Evolutionary conservation across 2,797 vertebrate species (phyloP).

Genomic region (Notoglanidium macrostoma): DNA sequence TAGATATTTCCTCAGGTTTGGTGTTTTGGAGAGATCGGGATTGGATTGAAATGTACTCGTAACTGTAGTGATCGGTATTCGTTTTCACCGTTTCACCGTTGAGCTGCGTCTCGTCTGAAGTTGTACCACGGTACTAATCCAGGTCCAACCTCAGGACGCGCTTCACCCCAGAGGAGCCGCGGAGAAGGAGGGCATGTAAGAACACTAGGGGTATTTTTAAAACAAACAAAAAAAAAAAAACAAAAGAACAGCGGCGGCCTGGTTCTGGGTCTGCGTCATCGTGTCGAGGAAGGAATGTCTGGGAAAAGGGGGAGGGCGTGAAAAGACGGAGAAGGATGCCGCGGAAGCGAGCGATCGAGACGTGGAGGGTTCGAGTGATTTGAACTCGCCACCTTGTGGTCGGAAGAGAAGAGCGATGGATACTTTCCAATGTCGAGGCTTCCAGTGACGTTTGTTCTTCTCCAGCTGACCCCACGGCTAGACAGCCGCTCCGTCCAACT

Average conservation of each 20-base stretch:
- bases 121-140: too few species aligned
- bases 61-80: too few species aligned
- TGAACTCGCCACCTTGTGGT: not conserved
- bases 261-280: constrained; percentile 70
- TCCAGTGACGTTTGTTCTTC: not conserved
- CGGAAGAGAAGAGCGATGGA: too few species aligned
- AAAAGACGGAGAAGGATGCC: constrained; percentile 17
- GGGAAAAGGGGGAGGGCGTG: constrained; percentile 66
- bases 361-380: not conserved
- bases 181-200: constrained; percentile 46
- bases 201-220: constrained; percentile 69
- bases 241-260: constrained; percentile 54
- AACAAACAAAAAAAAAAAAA: constrained; percentile 13
- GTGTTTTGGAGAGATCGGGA: not conserved
- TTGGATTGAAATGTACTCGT: too few species aligned
- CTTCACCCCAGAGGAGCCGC: constrained; percentile 13
- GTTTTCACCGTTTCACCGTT: too few species aligned
- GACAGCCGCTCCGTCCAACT: not conserved
- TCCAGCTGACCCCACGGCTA: not conserved
- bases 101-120: not conserved
- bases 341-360: not conserved
- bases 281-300: constrained; percentile 71
- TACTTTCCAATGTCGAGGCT: not conserved
- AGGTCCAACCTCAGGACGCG: not conserved
- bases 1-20: not conserved